Evolutionary conservation across 2,888 invertebrate species (phyloP), one percentile per base, ranked within the genome.

Genomic region (Eumacrocentrus americanus): DNA sequence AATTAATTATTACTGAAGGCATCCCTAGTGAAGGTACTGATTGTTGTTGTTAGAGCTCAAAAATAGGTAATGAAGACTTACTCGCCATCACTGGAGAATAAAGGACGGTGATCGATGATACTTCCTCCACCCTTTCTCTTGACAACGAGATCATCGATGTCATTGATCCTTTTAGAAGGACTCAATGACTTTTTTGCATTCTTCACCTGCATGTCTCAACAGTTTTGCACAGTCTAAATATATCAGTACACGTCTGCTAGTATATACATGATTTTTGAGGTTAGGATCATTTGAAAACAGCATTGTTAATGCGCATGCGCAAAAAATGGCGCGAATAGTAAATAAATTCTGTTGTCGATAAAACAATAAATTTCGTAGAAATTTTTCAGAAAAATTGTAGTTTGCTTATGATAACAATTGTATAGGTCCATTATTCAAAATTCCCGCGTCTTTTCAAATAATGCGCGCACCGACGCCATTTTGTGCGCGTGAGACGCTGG

Each of bases 21-120:
- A n/a, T n/a, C n/a, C n/a, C n/a, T n/a, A n/a, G n/a, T n/a, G 9
- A 5, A 37, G 12, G 5, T 12, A 12, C 12, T 12, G 2, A 37
- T 37, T n/a, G 1, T 37, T 1, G 38, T n/a, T n/a, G n/a, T n/a
- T n/a, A n/a, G n/a, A n/a, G n/a, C n/a, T n/a, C n/a, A n/a, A n/a
- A n/a, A n/a, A n/a, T n/a, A n/a, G n/a, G n/a, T n/a, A n/a, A 35
- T 11, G 50, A 35, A 35, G 25, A 83, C 86, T 83, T 82, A 89
- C 89, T 86, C 85, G 75, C 85, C 85, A 77, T 87, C 84, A 3
- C 77, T 72, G 2, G 88, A 87, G 81, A 88, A 89, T 53, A 87
- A 69, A 2, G 89, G 88, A n/a, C 84, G 81, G 70, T 85, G 82
- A 64, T 83, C 80, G 14, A 87, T 83, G 64, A 89, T 84, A 71